Evolutionary conservation across 2,113 vertebrate species (phyloP).

Genomic region (Electrona antarctica): DNA sequence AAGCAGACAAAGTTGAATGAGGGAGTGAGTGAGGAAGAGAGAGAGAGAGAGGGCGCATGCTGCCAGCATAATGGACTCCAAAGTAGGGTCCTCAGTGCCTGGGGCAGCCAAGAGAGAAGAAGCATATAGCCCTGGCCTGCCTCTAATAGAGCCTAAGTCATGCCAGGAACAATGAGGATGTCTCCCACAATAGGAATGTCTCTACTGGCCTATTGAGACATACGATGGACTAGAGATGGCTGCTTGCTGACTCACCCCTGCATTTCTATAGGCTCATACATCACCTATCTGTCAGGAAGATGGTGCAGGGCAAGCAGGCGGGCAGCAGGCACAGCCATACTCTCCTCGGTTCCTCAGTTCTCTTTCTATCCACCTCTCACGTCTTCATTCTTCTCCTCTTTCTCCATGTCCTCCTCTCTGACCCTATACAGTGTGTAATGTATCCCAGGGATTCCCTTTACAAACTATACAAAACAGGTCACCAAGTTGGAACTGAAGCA

Average conservation of each 20-base stretch:
- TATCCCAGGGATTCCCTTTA: background rate
- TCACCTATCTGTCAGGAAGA: slow-evolving; percentile 67
- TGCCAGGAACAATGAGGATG: slow-evolving; percentile 31
- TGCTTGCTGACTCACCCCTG: slow-evolving; percentile 72
- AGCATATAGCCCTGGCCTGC: slow-evolving; percentile 19
- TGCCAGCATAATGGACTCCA: slow-evolving; percentile 71
- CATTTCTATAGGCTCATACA: slow-evolving; percentile 61
- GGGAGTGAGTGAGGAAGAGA: background rate
- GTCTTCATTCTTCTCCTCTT: slow-evolving; percentile 2
- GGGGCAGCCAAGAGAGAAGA: slow-evolving; percentile 41
- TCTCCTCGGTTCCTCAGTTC: slow-evolving; percentile 4
- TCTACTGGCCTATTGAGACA: slow-evolving; percentile 53
- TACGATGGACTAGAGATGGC: slow-evolving; percentile 63
- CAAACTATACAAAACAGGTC: background rate
- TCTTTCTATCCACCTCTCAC: slow-evolving; percentile 6
- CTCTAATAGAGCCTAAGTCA: slow-evolving; percentile 31
- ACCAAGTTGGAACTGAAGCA: background rate
- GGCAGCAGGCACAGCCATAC: slow-evolving; percentile 33
- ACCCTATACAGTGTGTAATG: background rate
- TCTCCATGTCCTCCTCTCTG: background rate
- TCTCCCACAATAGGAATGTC: slow-evolving; percentile 39
- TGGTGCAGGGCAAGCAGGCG: slow-evolving; percentile 50
- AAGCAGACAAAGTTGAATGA: slow-evolving; percentile 63
- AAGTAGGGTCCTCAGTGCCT: slow-evolving; percentile 63
- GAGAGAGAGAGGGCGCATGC: slow-evolving; percentile 31